These are phyloP conservation scores for Osedax frankpressi DNA, from an alignment of 2,888 invertebrate genomes.

Conservation along the genomic window DNA sequence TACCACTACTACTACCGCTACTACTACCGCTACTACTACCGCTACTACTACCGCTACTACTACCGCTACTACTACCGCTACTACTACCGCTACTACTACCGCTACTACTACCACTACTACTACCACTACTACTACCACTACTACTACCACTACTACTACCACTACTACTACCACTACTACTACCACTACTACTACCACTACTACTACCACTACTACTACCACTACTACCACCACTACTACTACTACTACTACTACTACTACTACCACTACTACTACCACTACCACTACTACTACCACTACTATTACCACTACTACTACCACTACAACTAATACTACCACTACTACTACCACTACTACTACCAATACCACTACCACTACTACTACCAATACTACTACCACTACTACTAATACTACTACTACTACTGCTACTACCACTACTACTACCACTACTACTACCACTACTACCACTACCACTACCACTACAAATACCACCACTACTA, in stretches of 20 bases:
- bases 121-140: not conserved
- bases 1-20: not conserved
- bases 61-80: not conserved
- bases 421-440: not conserved
- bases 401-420: not conserved
- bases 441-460: no score
- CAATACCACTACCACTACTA: not conserved
- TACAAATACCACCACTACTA: no score
- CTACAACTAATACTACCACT: not conserved
- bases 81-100: not conserved
- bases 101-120: not conserved
- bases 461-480: no score
- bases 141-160: not conserved
- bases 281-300: not conserved
- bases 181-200: not conserved
- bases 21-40: not conserved
- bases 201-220: not conserved
- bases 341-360: not conserved
- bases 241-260: not conserved
- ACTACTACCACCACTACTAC: not conserved
- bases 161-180: not conserved
- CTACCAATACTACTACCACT: not conserved
- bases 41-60: not conserved
- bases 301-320: not conserved
- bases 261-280: not conserved